These are phyloP conservation scores for Heteromurus nitidus DNA, from an alignment of 2,888 invertebrate species.

Conservation along the genomic window DNA sequence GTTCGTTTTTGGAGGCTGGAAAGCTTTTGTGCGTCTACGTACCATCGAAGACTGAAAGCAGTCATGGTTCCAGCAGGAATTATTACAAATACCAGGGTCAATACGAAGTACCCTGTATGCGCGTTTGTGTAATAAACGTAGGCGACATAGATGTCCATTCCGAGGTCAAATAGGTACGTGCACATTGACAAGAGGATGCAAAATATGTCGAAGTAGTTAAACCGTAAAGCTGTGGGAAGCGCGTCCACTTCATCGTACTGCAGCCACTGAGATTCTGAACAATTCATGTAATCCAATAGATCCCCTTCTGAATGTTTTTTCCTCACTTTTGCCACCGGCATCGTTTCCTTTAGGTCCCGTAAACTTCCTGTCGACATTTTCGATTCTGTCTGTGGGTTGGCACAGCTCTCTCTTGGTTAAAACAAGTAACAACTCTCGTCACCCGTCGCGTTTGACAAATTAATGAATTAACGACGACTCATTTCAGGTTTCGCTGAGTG, in stretches of 20 bases:
- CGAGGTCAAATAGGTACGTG: slow-evolving; percentile 70
- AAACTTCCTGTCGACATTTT: slow-evolving; percentile 68
- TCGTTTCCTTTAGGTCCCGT: slow-evolving; percentile 62
- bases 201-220: slow-evolving; percentile 71
- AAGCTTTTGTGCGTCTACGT: too few relatives aligned
- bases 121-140: slow-evolving; percentile 70
- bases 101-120: slow-evolving; percentile 69
- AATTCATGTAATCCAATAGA: slow-evolving; percentile 62
- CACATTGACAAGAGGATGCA: slow-evolving; percentile 71
- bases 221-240: slow-evolving; percentile 69
- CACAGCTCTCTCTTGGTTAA: too few relatives aligned
- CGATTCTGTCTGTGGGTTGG: too few relatives aligned
- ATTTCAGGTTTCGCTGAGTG: too few relatives aligned
- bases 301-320: slow-evolving; percentile 72
- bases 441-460: too few relatives aligned
- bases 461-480: too few relatives aligned
- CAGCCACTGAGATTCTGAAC: slow-evolving; percentile 70
- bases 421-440: too few relatives aligned
- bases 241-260: slow-evolving; percentile 72
- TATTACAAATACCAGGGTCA: slow-evolving; percentile 73
- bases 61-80: slow-evolving; percentile 73
- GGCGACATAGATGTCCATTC: slow-evolving; percentile 72
- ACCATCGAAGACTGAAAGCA: slow-evolving; percentile 73
- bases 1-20: too few relatives aligned
- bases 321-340: slow-evolving; percentile 60